Conservation (phyloP, 2,797 vertebrate species). For the Xiphophorus birchmanni region DNA sequence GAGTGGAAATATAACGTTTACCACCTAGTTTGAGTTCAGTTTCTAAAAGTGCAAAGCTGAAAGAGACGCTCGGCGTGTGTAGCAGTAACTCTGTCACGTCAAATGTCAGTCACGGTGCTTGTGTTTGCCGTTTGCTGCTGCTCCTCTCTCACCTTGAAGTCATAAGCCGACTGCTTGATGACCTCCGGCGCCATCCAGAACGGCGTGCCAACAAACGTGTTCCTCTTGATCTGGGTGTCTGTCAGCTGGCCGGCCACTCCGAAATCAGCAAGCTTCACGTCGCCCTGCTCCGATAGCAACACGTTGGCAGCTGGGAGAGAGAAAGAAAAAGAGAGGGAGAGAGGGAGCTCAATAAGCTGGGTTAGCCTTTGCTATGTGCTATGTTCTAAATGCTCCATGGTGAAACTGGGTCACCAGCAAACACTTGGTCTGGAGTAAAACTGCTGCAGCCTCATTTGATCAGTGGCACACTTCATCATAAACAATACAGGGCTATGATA, state of each 20-base stretch:
- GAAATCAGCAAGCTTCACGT: slow-evolving; percentile 98
- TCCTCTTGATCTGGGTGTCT: slow-evolving; percentile 98
- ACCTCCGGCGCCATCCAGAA: slow-evolving; percentile 99
- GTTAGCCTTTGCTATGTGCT: slow-evolving; percentile 5
- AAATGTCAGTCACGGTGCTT: neutral
- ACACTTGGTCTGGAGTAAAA: neutral
- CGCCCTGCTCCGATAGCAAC: slow-evolving; percentile 95
- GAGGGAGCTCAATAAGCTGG: neutral
- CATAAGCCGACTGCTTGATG: slow-evolving; percentile 98
- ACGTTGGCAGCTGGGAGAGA: slow-evolving; percentile 89
- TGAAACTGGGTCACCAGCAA: slow-evolving; percentile 3
- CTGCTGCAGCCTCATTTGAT: neutral
- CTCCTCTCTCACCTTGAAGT: slow-evolving; percentile 90
- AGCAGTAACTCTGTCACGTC: neutral
- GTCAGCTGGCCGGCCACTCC: slow-evolving; percentile 98
- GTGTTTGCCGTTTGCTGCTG: neutral
- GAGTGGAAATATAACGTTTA: neutral
- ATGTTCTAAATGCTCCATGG: neutral
- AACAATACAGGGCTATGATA: neutral
- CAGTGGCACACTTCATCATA: neutral
- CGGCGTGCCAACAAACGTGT: slow-evolving; percentile 97
- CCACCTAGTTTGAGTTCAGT: neutral
- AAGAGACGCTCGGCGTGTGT: neutral
- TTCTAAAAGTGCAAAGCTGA: neutral
- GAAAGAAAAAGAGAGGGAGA: neutral